Evolutionary conservation across 2,113 vertebrate genomes (phyloP).

Genomic region (Casuarius casuarius): DNA sequence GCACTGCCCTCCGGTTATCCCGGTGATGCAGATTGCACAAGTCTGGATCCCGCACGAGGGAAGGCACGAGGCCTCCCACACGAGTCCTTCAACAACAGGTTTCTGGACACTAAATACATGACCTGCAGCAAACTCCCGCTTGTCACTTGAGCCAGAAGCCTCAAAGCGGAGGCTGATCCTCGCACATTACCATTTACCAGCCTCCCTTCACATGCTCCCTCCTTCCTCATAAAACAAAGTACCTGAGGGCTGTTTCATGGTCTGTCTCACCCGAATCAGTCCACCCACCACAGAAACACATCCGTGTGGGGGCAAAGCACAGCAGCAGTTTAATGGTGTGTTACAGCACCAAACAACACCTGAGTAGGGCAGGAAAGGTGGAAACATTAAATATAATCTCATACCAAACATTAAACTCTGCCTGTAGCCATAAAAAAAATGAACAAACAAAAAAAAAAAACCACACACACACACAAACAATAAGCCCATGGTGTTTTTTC

Average conservation of each 20-base stretch:
- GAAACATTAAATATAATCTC: neutral
- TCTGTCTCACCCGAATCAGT: neutral
- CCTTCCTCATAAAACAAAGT: neutral
- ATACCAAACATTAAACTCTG: neutral
- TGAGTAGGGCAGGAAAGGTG: neutral
- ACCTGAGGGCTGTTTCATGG: neutral
- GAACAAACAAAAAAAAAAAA: neutral
- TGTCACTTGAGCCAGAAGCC: neutral
- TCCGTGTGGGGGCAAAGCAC: neutral
- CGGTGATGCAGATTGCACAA: neutral
- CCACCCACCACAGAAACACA: neutral
- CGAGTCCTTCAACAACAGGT: neutral
- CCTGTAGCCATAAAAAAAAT: neutral
- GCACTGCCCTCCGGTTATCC: neutral
- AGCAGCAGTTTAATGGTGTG: neutral
- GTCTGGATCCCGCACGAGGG: neutral
- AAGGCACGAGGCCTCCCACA: neutral
- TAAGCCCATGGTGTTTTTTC: neutral
- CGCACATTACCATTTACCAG: fast-evolving
- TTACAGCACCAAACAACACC: neutral
- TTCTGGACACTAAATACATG: neutral
- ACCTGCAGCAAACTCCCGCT: neutral
- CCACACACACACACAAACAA: neutral
- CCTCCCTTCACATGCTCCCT: neutral
- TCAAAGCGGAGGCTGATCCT: neutral